phyloP scores from a whole-genome alignment of 2,797 vertebrate species.

The Odontamblyopus rebecca region DNA sequence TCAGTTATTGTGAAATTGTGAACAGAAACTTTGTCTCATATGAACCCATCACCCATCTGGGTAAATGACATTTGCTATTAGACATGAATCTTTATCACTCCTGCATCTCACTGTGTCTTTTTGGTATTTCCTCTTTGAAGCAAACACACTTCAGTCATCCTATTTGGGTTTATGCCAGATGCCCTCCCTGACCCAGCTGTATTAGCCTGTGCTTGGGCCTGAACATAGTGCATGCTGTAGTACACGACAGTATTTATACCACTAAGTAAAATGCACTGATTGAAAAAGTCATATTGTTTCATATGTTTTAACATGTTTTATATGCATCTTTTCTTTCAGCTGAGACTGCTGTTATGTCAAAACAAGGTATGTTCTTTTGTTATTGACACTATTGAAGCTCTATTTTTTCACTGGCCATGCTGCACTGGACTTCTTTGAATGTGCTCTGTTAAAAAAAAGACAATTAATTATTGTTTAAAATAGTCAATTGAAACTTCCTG shows the following conservation, averaged over 20 bases:
- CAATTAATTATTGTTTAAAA: conserved; percentile 19
- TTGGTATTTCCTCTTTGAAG: background rate
- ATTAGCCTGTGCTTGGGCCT: background rate
- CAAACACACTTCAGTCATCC: background rate
- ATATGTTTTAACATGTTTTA: background rate
- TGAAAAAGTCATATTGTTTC: too few species aligned
- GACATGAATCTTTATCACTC: background rate
- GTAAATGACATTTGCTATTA: background rate
- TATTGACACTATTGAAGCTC: background rate
- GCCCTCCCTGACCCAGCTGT: background rate
- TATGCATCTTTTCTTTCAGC: conserved; percentile 36
- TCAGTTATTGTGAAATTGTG: background rate
- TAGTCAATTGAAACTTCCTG: conserved; percentile 32
- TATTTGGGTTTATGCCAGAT: background rate
- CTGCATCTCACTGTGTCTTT: background rate
- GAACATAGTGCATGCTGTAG: background rate
- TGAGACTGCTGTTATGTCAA: conserved; percentile 37
- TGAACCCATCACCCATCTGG: background rate
- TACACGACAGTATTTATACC: background rate
- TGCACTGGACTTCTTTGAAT: background rate
- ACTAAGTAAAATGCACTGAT: too few species aligned
- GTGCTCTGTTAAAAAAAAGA: background rate
- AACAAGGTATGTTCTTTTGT: conserved; percentile 48
- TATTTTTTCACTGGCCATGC: background rate
- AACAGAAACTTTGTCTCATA: background rate